These are phyloP conservation scores for Heliconius charithonia DNA, from an alignment of 2,888 invertebrate genomes.

Conservation along the genomic window DNA sequence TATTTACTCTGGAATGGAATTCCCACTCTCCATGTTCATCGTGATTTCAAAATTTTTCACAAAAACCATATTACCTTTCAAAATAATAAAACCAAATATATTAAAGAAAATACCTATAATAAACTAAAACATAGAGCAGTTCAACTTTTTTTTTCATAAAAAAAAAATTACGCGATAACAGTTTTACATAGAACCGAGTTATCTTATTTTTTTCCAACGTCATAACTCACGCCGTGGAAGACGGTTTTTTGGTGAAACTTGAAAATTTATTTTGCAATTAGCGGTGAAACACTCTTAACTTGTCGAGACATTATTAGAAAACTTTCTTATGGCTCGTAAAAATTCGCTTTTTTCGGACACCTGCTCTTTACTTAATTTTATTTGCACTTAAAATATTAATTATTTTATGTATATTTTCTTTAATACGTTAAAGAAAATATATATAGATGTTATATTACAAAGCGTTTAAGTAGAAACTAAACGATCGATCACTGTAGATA, in stretches of 20 bases:
- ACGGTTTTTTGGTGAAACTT: slow-evolving; percentile 77
- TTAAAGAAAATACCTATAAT: no score
- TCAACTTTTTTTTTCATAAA: neutral
- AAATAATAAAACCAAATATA: neutral
- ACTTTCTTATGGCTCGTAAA: slow-evolving; percentile 79
- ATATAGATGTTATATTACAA: neutral
- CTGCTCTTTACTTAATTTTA: slow-evolving; percentile 53
- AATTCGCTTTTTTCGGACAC: slow-evolving; percentile 73
- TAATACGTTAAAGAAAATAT: neutral
- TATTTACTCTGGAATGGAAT: no score
- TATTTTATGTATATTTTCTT: neutral
- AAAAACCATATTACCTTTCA: neutral
- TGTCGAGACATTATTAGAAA: slow-evolving; percentile 79
- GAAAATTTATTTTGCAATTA: slow-evolving; percentile 83
- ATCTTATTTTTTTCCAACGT: slow-evolving; percentile 65
- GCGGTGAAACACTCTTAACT: slow-evolving; percentile 72
- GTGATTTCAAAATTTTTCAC: no score
- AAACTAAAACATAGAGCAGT: neutral
- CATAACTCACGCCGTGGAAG: slow-evolving; percentile 69
- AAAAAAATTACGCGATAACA: slow-evolving; percentile 25
- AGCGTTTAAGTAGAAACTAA: neutral
- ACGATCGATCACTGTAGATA: neutral
- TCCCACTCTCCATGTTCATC: no score
- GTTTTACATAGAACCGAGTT: slow-evolving; percentile 51
- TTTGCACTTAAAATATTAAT: neutral